Base-by-base conservation (phyloP, 2,113 vertebrate species). In the Tachuris rubrigastra region DNA sequence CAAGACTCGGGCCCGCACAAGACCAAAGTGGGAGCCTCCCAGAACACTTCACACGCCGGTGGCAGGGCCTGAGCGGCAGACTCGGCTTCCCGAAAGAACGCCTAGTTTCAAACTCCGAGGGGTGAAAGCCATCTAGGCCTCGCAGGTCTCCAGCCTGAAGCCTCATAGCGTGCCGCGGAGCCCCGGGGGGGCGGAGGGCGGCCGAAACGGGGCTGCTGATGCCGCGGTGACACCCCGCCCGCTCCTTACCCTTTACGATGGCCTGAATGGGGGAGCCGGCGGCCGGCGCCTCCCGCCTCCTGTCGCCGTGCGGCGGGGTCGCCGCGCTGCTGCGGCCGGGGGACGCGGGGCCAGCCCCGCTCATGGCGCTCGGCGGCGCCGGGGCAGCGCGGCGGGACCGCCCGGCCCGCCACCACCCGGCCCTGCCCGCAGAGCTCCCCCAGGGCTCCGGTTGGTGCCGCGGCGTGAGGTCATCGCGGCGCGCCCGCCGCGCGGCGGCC, bases 231-330 rank as follows among this genome's bases (percentile, higher is more conserved):
- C 52, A 7, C 20, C 47, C 21, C 37, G 16, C 47, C 31, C 31
- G 24, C 46, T 60, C 59, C 97, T 87, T 95, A 98, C 98, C 98
- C 94, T 98, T 98, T 28, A 98, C 94, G 82, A 98, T 95, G 73
- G 98, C 97, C n/a, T 97, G 98, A 21, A 97, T 90, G 6, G 96
- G 94, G 23, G 95, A 93, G 7, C 87, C 73, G 16, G 92, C 73
- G 12, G 90, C 95, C 63, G 82, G 47, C 7, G 77, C 79, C 23
- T 97, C 97, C 58, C 96, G 90, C 80, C 94, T 97, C 82, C 47
- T 93, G n/a, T 81, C 79, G 65, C 78, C 50, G 15, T 56, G 22
- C 56, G 58, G 42, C 11, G 87, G 87, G 14, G 55, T 35, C 16
- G 56, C 89, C 5, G 46, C 81, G 8, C 14, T 27, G 42, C 73